phyloP scores from a whole-genome alignment of 2,797 vertebrate species.

The Cuniculus paca region DNA sequence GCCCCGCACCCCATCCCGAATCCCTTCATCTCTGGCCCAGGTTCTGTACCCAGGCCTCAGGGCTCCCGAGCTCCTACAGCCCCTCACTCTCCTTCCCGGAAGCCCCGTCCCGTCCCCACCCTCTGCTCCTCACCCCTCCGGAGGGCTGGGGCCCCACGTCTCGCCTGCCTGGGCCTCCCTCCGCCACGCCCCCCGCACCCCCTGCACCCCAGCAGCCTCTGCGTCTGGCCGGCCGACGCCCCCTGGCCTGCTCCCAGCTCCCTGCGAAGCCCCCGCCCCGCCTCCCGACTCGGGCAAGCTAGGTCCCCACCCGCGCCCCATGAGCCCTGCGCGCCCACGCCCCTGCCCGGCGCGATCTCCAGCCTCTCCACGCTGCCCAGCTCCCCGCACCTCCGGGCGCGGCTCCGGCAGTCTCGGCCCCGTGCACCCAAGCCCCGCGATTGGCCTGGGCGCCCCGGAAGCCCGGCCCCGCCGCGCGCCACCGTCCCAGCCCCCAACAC shows the following conservation, averaged over 20 bases:
- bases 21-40: too few relatives aligned
- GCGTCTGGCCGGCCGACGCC: neutral
- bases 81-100: neutral
- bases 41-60: too few relatives aligned
- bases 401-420: neutral
- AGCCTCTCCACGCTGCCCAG: too few relatives aligned
- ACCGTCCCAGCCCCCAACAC: neutral
- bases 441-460: neutral
- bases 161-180: too few relatives aligned
- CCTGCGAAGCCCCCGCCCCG: too few relatives aligned
- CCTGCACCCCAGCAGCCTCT: neutral
- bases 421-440: neutral
- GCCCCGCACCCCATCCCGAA: too few relatives aligned
- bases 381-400: neutral
- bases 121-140: neutral
- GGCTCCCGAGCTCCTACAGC: too few relatives aligned
- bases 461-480: neutral
- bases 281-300: too few relatives aligned
- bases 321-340: too few relatives aligned
- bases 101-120: neutral
- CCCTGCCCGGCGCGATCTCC: too few relatives aligned
- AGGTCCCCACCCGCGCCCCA: too few relatives aligned
- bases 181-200: neutral
- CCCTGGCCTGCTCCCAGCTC: too few relatives aligned
- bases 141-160: neutral